Evolutionary conservation across 2,113 vertebrate species (phyloP).

Genomic region (Sinosuthora webbiana): DNA sequence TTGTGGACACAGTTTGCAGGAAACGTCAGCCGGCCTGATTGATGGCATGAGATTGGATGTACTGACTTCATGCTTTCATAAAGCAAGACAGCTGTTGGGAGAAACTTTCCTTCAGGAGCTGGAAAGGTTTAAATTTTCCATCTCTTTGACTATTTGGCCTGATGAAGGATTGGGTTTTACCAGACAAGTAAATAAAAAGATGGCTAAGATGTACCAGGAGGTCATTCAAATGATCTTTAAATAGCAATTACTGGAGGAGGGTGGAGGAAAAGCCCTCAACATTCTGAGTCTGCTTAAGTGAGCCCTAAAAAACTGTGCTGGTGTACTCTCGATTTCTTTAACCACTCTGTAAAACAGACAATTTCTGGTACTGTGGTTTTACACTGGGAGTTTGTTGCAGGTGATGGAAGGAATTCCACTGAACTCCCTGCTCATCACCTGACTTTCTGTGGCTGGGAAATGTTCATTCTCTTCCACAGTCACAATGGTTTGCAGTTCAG

Average conservation of each 20-base stretch:
- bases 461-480: background rate
- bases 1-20: constrained; percentile 83
- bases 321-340: background rate
- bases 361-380: background rate
- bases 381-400: background rate
- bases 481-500: background rate
- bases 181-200: constrained; percentile 83
- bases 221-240: constrained; percentile 82
- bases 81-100: constrained; percentile 88
- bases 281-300: constrained; percentile 6
- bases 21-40: constrained; percentile 82
- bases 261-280: background rate
- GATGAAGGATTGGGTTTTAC: constrained; percentile 77
- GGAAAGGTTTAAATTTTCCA: constrained; percentile 85
- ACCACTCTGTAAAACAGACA: background rate
- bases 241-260: constrained; percentile 78
- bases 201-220: constrained; percentile 77
- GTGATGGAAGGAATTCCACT: background rate
- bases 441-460: background rate
- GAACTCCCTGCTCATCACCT: background rate
- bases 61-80: constrained; percentile 87
- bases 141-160: constrained; percentile 78
- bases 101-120: constrained; percentile 84
- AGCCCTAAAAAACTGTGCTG: background rate
- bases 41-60: constrained; percentile 84